Conservation (phyloP, 2,888 invertebrate genomes). For the Toxonevra muliebris region DNA sequence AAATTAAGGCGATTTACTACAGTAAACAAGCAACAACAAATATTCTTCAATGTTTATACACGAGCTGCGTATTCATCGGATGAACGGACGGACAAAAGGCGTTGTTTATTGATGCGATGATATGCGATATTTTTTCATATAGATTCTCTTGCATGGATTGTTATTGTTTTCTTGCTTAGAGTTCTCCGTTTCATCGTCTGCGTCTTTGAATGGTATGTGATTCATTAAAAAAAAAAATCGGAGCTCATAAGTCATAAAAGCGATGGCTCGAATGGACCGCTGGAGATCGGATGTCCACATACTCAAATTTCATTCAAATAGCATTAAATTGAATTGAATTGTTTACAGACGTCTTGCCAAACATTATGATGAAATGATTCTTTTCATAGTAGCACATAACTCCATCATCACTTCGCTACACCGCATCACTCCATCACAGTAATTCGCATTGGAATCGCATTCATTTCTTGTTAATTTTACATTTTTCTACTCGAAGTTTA, state of each 20-base stretch:
- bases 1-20: constrained; percentile 2
- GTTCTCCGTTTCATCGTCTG: not conserved
- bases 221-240: constrained; percentile 17
- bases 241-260: constrained; percentile 25
- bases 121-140: not conserved
- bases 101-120: not conserved
- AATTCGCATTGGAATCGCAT: not conserved
- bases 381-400: constrained; percentile 7
- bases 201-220: not conserved
- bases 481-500: not conserved
- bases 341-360: constrained; percentile 17
- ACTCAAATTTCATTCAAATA: constrained; percentile 1
- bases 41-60: not conserved
- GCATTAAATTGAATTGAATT: constrained; percentile 31
- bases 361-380: constrained; percentile 8
- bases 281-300: no score
- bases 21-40: not conserved
- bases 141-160: not conserved
- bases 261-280: not conserved
- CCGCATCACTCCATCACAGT: not conserved
- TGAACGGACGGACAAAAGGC: not conserved
- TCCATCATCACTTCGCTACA: not conserved
- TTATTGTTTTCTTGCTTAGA: not conserved
- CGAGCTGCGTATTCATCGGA: not conserved
- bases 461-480: constrained; percentile 1